phyloP scores from a whole-genome alignment of 2,888 invertebrate species.

The Oxytorus armatus region DNA sequence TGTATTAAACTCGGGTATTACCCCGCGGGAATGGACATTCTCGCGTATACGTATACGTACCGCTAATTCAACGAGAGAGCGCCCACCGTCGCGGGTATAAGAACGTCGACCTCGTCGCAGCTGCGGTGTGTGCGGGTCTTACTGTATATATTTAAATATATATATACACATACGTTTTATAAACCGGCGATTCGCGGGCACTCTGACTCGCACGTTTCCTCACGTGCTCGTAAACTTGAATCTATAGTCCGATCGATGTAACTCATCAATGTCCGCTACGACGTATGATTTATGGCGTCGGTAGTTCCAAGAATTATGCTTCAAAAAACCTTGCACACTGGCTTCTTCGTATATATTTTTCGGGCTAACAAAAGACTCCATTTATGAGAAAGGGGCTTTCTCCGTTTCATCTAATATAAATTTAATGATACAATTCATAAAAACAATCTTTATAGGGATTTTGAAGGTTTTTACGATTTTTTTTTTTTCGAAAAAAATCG shows the following conservation, averaged over 20 bases:
- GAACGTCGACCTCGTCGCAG: slow-evolving; percentile 66
- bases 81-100: slow-evolving; percentile 32
- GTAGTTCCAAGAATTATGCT: no score
- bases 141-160: not conserved
- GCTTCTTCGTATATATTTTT: no score
- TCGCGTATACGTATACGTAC: not conserved
- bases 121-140: slow-evolving; percentile 23
- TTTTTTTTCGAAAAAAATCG: no score
- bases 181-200: slow-evolving; percentile 28
- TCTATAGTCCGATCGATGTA: slow-evolving; percentile 45
- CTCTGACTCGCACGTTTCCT: slow-evolving; percentile 48
- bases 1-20: slow-evolving; percentile 25
- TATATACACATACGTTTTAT: slow-evolving; percentile 6
- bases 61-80: slow-evolving; percentile 11
- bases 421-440: no score
- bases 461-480: no score
- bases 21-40: slow-evolving; percentile 21
- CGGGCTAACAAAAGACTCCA: no score
- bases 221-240: slow-evolving; percentile 36
- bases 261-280: no score
- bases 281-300: no score
- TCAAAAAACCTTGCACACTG: no score
- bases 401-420: no score
- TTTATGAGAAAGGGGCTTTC: no score
- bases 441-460: no score